Percentiles rank a stretch among this genome's conserved stretches.
These are phyloP conservation scores for Bucco capensis DNA, from an alignment of 2,113 vertebrate genomes.

Conservation along the genomic window DNA sequence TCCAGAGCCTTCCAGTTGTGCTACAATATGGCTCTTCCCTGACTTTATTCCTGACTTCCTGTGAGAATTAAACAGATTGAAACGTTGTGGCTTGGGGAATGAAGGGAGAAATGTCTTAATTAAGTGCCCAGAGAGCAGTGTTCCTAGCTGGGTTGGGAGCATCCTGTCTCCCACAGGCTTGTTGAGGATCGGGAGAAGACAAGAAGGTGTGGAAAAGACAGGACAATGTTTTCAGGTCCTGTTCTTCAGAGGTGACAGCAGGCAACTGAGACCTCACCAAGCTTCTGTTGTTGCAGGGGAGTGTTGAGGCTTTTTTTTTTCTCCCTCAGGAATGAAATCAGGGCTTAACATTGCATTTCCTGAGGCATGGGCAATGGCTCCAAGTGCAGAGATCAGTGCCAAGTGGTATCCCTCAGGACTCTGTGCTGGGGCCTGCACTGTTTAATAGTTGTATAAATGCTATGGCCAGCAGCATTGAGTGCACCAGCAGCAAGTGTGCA, in stretches of 20 bases:
- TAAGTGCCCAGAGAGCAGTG: neutral
- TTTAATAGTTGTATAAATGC: no score
- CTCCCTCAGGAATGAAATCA: accelerated
- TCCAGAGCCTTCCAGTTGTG: neutral
- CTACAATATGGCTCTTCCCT: neutral
- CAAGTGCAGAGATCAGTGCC: no score
- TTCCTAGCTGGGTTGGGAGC: neutral
- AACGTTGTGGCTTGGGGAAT: neutral
- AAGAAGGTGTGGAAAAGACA: neutral
- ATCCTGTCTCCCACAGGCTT: accelerated
- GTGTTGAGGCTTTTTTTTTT: accelerated
- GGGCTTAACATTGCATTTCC: neutral
- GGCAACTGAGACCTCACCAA: accelerated
- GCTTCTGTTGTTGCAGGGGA: neutral
- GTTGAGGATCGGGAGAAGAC: neutral
- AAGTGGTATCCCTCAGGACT: no score
- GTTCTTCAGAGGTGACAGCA: accelerated
- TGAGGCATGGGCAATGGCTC: no score
- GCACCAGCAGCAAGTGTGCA: no score
- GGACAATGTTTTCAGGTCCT: neutral
- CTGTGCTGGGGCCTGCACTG: no score
- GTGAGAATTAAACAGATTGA: constrained; percentile 62
- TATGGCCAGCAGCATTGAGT: no score
- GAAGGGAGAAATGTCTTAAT: constrained; percentile 39
- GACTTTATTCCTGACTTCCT: constrained; percentile 52